A percentile compares a stretch with the other conserved stretches of the same genome.
Evolutionary conservation across 2,888 invertebrate species (phyloP).

Genomic region (Chymomyza procnemis): DNA sequence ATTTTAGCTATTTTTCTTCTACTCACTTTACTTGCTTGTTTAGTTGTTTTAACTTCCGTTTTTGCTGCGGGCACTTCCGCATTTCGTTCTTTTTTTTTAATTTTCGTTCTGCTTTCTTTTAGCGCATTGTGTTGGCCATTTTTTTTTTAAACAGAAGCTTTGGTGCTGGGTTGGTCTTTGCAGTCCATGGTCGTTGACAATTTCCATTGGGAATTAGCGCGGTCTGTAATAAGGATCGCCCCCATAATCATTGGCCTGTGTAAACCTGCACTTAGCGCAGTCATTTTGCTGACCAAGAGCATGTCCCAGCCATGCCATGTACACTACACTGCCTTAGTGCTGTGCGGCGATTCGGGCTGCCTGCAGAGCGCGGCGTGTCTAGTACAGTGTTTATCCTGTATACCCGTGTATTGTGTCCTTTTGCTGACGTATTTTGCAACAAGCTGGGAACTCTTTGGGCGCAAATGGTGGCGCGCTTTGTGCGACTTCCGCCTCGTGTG

Average conservation of each 20-base stretch:
- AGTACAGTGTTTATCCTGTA: slow-evolving; percentile 7
- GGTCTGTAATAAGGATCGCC: slow-evolving; percentile 71
- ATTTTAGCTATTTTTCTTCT: slow-evolving; percentile 49
- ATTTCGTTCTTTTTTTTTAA: slow-evolving; percentile 33
- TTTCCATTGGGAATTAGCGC: slow-evolving; percentile 70
- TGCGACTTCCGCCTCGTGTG: slow-evolving; percentile 64
- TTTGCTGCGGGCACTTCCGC: slow-evolving; percentile 37
- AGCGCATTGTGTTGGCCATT: slow-evolving; percentile 41
- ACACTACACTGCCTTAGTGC: slow-evolving; percentile 1
- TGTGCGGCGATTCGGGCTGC: slow-evolving; percentile 8
- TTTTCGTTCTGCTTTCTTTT: slow-evolving; percentile 15
- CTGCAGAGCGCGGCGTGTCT: slow-evolving; percentile 21
- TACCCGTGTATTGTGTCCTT: not conserved
- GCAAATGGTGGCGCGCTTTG: slow-evolving; percentile 68
- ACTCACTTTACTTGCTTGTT: slow-evolving; percentile 57
- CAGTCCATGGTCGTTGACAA: slow-evolving; percentile 59
- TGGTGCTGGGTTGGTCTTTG: not conserved
- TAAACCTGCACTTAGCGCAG: slow-evolving; percentile 75
- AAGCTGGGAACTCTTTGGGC: slow-evolving; percentile 54
- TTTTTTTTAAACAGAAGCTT: slow-evolving; percentile 13
- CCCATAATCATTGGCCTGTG: slow-evolving; percentile 72
- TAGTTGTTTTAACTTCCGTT: slow-evolving; percentile 59
- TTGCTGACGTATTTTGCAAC: slow-evolving; percentile 27
- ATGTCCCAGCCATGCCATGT: slow-evolving; percentile 9
- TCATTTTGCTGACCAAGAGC: slow-evolving; percentile 60